Conservation (phyloP, 2,113 vertebrate genomes). For the Pelusios castaneus region DNA sequence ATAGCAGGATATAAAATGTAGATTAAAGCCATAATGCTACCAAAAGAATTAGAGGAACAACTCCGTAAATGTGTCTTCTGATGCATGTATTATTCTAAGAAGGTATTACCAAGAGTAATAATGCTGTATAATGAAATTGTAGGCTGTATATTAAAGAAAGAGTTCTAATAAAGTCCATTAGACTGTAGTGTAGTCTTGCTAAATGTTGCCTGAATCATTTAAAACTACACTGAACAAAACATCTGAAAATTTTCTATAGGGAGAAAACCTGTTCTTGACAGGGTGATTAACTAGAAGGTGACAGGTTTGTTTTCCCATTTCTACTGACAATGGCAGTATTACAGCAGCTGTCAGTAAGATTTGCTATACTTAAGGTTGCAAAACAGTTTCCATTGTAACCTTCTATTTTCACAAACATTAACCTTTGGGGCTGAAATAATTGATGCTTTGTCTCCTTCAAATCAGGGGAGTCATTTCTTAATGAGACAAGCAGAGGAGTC, state of each 20-base stretch:
- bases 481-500: background rate
- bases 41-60: background rate
- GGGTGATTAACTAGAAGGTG: background rate
- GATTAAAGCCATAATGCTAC: background rate
- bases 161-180: background rate
- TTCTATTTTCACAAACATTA: background rate
- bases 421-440: background rate
- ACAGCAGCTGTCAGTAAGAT: background rate
- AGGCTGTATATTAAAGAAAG: background rate
- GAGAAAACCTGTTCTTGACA: background rate
- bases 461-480: background rate
- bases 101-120: background rate
- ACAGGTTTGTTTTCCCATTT: background rate
- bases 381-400: background rate
- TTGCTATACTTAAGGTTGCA: background rate
- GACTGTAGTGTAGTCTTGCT: background rate
- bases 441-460: background rate
- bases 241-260: background rate
- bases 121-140: background rate
- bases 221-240: background rate
- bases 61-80: background rate
- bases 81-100: background rate
- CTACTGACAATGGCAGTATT: background rate
- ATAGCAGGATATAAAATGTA: background rate
- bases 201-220: rapidly evolving